Evolutionary conservation across 2,797 vertebrate genomes (phyloP).

Genomic region (Girardinus metallicus): DNA sequence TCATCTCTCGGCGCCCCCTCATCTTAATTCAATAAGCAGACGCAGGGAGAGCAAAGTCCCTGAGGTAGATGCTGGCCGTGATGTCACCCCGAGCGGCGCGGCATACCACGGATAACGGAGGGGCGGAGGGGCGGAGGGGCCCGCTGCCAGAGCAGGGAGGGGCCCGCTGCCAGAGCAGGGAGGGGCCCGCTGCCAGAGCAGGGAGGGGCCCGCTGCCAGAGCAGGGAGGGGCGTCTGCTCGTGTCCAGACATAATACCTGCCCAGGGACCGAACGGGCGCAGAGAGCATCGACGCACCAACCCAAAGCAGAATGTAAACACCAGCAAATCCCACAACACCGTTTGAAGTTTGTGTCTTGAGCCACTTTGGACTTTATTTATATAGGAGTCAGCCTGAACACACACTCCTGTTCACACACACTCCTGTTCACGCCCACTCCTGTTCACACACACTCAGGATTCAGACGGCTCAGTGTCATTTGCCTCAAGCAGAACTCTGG

Average conservation of each 20-base stretch:
- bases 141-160: slow-evolving; percentile 31
- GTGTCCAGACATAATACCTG: slow-evolving; percentile 78
- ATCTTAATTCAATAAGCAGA: slow-evolving; percentile 82
- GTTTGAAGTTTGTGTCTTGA: slow-evolving; percentile 46
- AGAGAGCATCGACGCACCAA: slow-evolving; percentile 10
- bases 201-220: slow-evolving; percentile 29
- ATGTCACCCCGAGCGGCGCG: slow-evolving; percentile 72
- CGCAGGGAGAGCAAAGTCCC: slow-evolving; percentile 32
- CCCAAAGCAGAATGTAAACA: slow-evolving; percentile 62
- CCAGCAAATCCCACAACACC: slow-evolving; percentile 55
- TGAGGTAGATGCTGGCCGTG: slow-evolving; percentile 67
- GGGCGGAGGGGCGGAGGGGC: slow-evolving; percentile 39
- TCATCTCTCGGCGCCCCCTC: slow-evolving; percentile 79
- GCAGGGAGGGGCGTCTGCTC: slow-evolving; percentile 58
- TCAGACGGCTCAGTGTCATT: neutral
- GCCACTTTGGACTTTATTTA: slow-evolving; percentile 39
- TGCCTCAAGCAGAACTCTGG: neutral
- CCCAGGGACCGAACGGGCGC: slow-evolving; percentile 17
- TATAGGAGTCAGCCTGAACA: slow-evolving; percentile 22
- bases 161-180: slow-evolving; percentile 32
- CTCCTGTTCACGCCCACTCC: too few species aligned
- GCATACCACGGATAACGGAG: slow-evolving; percentile 72
- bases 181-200: slow-evolving; percentile 19
- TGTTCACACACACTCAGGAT: slow-evolving; percentile 24
- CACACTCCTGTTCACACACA: slow-evolving; percentile 3